Evolutionary conservation across 2,113 vertebrate species (phyloP).

Genomic region (Aspiorhynchus laticeps): DNA sequence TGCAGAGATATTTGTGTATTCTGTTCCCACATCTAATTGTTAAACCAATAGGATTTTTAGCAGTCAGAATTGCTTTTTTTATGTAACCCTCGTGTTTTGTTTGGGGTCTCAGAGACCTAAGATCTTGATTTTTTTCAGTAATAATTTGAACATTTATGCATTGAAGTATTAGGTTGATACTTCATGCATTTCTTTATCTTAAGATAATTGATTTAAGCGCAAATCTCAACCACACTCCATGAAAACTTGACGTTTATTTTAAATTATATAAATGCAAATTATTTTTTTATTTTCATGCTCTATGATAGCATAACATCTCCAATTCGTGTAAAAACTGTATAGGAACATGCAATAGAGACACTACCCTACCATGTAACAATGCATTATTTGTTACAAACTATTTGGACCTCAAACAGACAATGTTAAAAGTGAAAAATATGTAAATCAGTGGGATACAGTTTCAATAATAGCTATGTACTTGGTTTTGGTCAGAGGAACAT

Average conservation of each 20-base stretch:
- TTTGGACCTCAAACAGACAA: not conserved
- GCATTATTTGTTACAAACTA: not conserved
- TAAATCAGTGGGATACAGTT: not conserved
- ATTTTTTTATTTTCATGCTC: not conserved
- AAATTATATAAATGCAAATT: not conserved
- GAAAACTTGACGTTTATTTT: not conserved
- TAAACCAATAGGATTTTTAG: constrained; percentile 80
- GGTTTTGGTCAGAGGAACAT: not conserved
- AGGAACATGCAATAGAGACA: too few relatives aligned
- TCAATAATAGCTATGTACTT: not conserved
- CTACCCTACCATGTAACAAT: too few relatives aligned
- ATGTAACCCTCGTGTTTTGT: constrained; percentile 18
- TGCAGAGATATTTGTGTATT: constrained; percentile 86
- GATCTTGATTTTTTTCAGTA: not conserved
- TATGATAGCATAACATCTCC: not conserved
- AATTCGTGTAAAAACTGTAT: not conserved
- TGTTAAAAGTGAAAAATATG: not conserved
- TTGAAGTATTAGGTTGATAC: not conserved
- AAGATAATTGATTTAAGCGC: not conserved
- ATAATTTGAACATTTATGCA: not conserved
- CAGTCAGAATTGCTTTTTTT: constrained; percentile 71
- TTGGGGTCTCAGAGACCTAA: not conserved
- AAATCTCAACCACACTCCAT: not conserved
- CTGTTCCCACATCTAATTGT: constrained; percentile 72
- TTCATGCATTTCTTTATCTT: not conserved